Evolutionary conservation across 2,888 invertebrate genomes (phyloP).

Genomic region (Sarcophaga subvicina): DNA sequence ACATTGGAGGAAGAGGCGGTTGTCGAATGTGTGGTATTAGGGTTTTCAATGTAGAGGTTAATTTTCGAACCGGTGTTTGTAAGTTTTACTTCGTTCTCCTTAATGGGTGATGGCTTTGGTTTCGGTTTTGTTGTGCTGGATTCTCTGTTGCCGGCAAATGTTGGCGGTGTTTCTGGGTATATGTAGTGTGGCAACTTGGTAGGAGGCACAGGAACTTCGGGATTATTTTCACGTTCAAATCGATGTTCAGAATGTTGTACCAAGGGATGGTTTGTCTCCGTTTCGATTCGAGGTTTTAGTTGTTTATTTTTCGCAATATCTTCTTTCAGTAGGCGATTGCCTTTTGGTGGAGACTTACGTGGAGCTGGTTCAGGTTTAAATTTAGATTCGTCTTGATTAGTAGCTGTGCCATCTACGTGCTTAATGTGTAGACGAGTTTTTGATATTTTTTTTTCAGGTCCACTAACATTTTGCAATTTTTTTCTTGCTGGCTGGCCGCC

Average conservation of each 20-base stretch:
- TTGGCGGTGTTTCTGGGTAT: conserved; percentile 83
- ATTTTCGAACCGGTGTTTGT: conserved; percentile 76
- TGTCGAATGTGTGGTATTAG: conserved; percentile 74
- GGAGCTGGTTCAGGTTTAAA: conserved; percentile 82
- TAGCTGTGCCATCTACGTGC: conserved; percentile 69
- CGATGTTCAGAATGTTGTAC: conserved; percentile 91
- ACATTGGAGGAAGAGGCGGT: conserved; percentile 54
- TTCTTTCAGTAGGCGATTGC: conserved; percentile 79
- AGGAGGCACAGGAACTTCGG: conserved; percentile 82
- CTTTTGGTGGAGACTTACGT: conserved; percentile 79
- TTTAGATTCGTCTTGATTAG: conserved; percentile 81
- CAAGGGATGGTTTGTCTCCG: conserved; percentile 86
- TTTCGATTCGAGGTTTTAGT: conserved; percentile 80
- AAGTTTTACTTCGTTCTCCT: conserved; percentile 80
- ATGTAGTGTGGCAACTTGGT: conserved; percentile 86
- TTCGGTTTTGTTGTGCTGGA: conserved; percentile 71
- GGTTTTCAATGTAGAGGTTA: conserved; percentile 76
- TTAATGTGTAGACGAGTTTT: conserved; percentile 78
- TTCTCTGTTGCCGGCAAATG: conserved; percentile 76
- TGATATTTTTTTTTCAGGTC: conserved; percentile 75
- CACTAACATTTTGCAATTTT: conserved; percentile 56
- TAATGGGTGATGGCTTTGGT: conserved; percentile 81
- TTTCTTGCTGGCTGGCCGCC: conserved; percentile 73
- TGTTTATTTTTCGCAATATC: conserved; percentile 84
- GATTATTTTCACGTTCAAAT: conserved; percentile 85